Evolutionary conservation across 2,797 vertebrate species (phyloP).

Genomic region (Heteromormyrus szaboi): DNA sequence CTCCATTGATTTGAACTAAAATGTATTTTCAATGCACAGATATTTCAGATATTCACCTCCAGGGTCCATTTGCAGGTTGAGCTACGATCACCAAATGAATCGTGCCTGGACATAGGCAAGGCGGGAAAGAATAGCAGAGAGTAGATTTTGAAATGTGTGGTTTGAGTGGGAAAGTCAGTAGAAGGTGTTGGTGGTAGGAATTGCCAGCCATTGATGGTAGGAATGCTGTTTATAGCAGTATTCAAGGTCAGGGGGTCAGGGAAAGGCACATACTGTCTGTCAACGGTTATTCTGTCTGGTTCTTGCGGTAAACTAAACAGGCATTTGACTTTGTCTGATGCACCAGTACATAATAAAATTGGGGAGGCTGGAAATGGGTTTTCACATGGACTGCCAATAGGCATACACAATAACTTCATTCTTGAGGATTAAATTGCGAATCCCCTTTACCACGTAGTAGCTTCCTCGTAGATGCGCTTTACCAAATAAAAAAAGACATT

Average conservation of each 20-base stretch:
- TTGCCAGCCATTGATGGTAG: constrained; percentile 23
- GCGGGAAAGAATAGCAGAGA: neutral
- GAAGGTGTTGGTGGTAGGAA: constrained; percentile 12
- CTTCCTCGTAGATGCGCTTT: neutral
- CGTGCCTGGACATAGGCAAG: neutral
- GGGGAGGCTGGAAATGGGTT: neutral
- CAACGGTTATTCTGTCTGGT: constrained; percentile 46
- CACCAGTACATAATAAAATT: neutral
- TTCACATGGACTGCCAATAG: neutral
- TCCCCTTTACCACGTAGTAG: neutral
- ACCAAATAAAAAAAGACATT: neutral
- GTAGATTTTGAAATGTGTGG: neutral
- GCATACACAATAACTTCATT: neutral
- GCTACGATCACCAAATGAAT: neutral
- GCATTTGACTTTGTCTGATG: neutral
- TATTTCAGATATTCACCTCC: neutral
- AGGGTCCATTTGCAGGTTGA: neutral
- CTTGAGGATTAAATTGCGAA: neutral
- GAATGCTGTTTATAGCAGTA: constrained; percentile 45
- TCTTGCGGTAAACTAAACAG: neutral
- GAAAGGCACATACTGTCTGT: constrained; percentile 36
- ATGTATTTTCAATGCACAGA: neutral
- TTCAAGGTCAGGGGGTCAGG: constrained; percentile 25
- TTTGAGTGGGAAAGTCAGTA: neutral
- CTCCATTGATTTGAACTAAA: neutral